Conservation (phyloP, 2,888 invertebrate species). For the Invenusta paracnida region DNA sequence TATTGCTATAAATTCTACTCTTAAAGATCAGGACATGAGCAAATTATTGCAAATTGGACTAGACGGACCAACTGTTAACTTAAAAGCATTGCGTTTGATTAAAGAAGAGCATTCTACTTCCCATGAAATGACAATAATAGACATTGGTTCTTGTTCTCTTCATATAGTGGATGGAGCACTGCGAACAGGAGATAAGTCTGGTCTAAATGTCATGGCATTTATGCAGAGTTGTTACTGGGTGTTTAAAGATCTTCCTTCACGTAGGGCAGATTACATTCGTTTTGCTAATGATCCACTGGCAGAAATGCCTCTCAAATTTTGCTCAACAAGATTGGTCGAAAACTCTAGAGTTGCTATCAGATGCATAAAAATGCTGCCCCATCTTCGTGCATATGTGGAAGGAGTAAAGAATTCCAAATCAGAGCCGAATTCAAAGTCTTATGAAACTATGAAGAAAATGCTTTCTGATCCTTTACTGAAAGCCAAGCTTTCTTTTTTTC, state of each 20-base stretch:
- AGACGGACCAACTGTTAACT: slow-evolving; percentile 28
- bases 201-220: not conserved
- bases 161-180: slow-evolving; percentile 22
- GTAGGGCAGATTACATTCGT: slow-evolving; percentile 12
- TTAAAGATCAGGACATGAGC: not conserved
- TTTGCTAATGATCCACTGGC: slow-evolving; percentile 1
- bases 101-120: not conserved
- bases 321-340: slow-evolving; percentile 16
- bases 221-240: not conserved
- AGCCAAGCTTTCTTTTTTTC: slow-evolving; percentile 9
- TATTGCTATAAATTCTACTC: not conserved
- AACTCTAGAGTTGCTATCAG: slow-evolving; percentile 18
- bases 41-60: slow-evolving; percentile 11
- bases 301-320: slow-evolving; percentile 19
- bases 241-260: slow-evolving; percentile 22
- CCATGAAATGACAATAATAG: not conserved
- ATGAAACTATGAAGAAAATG: slow-evolving; percentile 3
- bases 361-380: slow-evolving; percentile 11
- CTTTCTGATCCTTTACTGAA: slow-evolving; percentile 17
- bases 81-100: not conserved
- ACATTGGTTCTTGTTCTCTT: slow-evolving; percentile 22
- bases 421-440: not conserved
- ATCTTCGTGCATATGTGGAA: slow-evolving; percentile 11
- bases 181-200: not conserved
- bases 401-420: not conserved